phyloP scores from a whole-genome alignment of 2,888 invertebrate genomes.

The Heliconius sara region DNA sequence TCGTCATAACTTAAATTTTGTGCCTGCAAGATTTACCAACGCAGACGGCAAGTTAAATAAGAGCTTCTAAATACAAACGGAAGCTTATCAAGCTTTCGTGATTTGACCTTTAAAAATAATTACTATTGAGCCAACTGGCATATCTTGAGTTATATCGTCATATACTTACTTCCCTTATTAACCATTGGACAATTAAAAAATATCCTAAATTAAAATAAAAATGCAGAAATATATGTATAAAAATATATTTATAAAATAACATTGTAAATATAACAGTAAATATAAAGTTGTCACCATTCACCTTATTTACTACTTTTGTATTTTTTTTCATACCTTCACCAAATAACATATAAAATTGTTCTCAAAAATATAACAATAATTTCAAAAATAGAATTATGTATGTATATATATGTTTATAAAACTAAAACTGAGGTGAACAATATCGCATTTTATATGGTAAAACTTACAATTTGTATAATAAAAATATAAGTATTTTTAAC shows the following conservation, averaged over 20 bases:
- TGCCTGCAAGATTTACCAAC: no score
- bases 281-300: neutral
- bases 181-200: no score
- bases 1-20: no score
- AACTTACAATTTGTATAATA: no score
- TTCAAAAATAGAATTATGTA: no score
- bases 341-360: neutral
- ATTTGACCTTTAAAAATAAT: neutral
- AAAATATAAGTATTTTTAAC: no score
- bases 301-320: neutral
- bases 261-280: constrained; percentile 17
- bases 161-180: neutral
- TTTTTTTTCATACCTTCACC: neutral
- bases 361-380: neutral
- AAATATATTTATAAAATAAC: constrained; percentile 11
- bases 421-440: no score
- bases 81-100: neutral
- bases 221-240: neutral
- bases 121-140: no score
- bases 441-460: no score
- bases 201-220: neutral
- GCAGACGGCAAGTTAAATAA: no score
- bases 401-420: no score
- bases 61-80: neutral
- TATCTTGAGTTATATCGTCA: no score